Base-by-base conservation (phyloP, 2,113 vertebrate species). In the Passer montanus region DNA sequence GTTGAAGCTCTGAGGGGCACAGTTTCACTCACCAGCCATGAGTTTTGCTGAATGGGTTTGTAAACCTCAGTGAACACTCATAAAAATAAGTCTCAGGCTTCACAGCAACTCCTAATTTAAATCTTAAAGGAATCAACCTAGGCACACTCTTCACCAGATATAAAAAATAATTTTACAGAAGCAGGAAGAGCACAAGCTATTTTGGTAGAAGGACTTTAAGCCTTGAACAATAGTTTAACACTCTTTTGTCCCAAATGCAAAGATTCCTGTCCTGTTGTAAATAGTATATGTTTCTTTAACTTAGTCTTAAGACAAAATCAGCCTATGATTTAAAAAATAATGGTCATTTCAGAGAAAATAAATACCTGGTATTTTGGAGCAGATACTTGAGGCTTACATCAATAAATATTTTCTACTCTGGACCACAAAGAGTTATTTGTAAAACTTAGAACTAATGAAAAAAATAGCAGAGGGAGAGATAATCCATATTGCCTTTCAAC, bases 71-170 rank as follows among this genome's bases (percentile, higher is more conserved):
- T 74, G 58, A 96, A 55, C 41, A 41, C 43, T 90, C 68, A 84
- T 93, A 97, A 97, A 97, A 85, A 33, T 37, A 86, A 86, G 60
- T 94, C 79, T n/a, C 50, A 86, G 75, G 58, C 60, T 96, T 91
- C 59, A 60, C 62, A 83, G n/a, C 14, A 44, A 21, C 31, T 77
- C 44, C 59, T 84, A 53, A 56, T 79, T 73, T 90, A 78, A 70
- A 68, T 28, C 43, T 53, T 69, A 91, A 78, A 84, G 33, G 33
- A 81, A 63, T 56, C 16, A 63, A 28, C 9, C 7, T 76, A 60
- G 64, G 15, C 39, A 55, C 14, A 41, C 18, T 44, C 41, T 89
- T 84, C 81, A 85, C 72, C 49, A 67, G 68, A 93, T 69, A 81
- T 11, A 19, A 82, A 86, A 89, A 41, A 60, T 27, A 84, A 47